Percentiles rank a stretch among this genome's conserved stretches.
phyloP scores from a whole-genome alignment of 2,797 vertebrate genomes.

The Urocyon cinereoargenteus region DNA sequence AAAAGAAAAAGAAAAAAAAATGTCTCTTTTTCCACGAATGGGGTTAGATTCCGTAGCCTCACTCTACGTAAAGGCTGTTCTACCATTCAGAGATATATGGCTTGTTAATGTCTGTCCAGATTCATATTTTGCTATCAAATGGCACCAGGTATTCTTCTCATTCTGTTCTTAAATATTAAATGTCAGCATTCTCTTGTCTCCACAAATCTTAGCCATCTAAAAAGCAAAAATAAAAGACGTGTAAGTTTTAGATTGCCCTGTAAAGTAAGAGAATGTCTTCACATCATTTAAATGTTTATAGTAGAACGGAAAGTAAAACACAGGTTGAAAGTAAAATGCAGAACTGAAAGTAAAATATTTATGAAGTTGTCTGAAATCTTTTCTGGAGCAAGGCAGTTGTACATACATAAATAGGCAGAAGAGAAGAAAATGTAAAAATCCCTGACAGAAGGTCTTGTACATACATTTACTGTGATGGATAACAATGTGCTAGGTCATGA shows the following conservation, averaged over 20 bases:
- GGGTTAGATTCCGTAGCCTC: background rate
- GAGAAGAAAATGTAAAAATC: slow-evolving; percentile 31
- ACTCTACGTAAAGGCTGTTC: background rate
- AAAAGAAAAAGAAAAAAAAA: background rate
- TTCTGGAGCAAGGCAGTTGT: background rate
- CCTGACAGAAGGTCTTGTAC: background rate
- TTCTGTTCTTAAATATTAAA: background rate
- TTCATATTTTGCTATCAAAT: background rate
- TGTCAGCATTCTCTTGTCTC: background rate
- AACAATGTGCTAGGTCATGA: background rate
- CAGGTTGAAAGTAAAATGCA: background rate
- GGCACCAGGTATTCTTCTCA: background rate
- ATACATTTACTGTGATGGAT: background rate
- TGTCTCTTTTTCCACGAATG: background rate
- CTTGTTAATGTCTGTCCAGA: slow-evolving; percentile 1
- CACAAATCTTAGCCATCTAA: background rate
- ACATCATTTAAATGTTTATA: background rate
- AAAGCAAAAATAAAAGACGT: background rate
- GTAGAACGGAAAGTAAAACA: background rate
- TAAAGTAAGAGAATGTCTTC: background rate
- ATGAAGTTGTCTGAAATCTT: slow-evolving; percentile 14
- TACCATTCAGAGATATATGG: background rate
- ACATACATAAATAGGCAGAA: background rate
- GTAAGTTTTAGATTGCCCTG: background rate
- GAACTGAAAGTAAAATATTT: background rate